Evolutionary conservation across 2,113 vertebrate genomes (phyloP).

Genomic region (Pandion haliaetus): DNA sequence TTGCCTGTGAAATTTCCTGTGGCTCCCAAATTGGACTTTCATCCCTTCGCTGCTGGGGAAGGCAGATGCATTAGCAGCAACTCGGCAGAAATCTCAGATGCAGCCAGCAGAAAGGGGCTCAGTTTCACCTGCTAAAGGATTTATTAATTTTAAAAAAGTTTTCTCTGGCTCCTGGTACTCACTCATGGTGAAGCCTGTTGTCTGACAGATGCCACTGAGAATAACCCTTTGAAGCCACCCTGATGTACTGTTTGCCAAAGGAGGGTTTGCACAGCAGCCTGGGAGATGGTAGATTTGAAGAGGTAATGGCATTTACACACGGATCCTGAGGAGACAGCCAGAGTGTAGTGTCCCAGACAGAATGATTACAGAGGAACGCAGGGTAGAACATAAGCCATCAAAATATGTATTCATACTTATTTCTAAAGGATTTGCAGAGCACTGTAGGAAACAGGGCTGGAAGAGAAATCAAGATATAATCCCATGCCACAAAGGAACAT

Average conservation of each 20-base stretch:
- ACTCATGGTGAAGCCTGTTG: neutral
- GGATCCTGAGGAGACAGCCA: neutral
- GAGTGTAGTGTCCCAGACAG: neutral
- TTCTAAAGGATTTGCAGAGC: neutral
- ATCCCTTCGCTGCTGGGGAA: neutral
- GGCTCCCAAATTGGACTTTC: slow-evolving; percentile 31
- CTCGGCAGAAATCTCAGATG: neutral
- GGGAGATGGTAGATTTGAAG: neutral
- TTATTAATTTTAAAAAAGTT: neutral
- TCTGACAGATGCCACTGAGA: neutral
- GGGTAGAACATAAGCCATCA: neutral
- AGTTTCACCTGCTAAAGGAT: neutral
- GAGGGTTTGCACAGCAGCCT: neutral
- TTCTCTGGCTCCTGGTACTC: neutral
- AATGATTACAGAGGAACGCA: neutral
- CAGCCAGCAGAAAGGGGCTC: neutral
- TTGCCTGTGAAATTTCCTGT: slow-evolving; percentile 33
- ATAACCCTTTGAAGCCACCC: neutral
- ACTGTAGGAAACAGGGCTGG: neutral
- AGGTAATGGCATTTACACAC: neutral
- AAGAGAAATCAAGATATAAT: slow-evolving; percentile 11
- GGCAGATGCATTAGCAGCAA: neutral
- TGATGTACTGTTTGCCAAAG: fast-evolving
- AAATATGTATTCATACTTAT: neutral
- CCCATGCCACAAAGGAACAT: slow-evolving; percentile 13